Conservation (phyloP, 2,888 invertebrate genomes). For the Abscondita cerata region DNA sequence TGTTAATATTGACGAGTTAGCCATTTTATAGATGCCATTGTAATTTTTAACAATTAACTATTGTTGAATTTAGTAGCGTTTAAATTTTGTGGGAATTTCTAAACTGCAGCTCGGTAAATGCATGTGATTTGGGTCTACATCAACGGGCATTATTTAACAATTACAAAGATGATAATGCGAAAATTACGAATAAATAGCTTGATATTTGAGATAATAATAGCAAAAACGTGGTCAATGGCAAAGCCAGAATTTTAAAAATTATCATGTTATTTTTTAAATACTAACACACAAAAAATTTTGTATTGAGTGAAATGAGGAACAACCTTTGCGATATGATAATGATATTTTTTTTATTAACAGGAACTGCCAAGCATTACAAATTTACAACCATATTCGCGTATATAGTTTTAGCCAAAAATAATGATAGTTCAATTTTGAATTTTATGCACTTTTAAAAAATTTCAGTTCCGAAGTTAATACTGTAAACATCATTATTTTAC, state of each 20-base stretch:
- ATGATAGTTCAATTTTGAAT: no score
- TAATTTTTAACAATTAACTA: constrained; percentile 10
- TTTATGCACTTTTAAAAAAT: neutral
- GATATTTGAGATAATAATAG: neutral
- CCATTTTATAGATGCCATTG: constrained; percentile 8
- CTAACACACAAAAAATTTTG: neutral
- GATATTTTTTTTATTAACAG: constrained; percentile 6
- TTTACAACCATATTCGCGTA: no score
- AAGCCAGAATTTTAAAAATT: neutral
- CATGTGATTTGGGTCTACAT: neutral
- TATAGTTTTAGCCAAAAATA: no score
- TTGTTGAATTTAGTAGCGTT: constrained; percentile 3
- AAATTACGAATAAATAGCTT: no score
- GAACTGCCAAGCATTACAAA: neutral
- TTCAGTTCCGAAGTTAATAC: constrained; percentile 4
- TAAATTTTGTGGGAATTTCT: constrained; percentile 20
- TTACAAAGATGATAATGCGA: neutral
- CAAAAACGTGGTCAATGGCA: neutral
- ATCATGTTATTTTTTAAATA: neutral
- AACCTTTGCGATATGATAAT: neutral
- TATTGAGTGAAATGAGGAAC: no score
- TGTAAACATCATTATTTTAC: constrained; percentile 4
- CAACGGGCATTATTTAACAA: constrained; percentile 1
- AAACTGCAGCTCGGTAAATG: constrained; percentile 15
- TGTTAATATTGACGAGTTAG: constrained; percentile 32